Conservation (phyloP, 2,113 vertebrate genomes). For the Callipepla californica region DNA sequence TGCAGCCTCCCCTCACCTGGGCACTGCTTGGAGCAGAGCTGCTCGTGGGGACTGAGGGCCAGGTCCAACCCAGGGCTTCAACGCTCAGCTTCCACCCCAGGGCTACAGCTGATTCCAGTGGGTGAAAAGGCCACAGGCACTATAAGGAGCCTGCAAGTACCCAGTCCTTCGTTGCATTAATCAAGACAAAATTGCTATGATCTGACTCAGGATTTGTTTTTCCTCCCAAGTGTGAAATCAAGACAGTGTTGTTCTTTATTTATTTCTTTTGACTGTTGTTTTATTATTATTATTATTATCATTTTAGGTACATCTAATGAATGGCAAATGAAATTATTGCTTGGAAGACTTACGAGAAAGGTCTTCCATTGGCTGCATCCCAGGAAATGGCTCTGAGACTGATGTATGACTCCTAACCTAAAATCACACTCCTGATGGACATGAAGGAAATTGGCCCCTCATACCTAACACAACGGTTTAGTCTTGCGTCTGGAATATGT, state of each 20-base stretch:
- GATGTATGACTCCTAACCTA: neutral
- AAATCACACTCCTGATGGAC: neutral
- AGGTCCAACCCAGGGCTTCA: neutral
- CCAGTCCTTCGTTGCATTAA: neutral
- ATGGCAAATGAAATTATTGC: neutral
- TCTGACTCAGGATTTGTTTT: neutral
- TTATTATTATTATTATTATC: neutral
- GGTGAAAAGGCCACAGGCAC: neutral
- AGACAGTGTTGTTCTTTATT: neutral
- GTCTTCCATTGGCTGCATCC: neutral
- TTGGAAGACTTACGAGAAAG: neutral
- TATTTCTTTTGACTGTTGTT: neutral
- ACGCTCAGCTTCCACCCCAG: accelerated
- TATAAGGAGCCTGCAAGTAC: neutral
- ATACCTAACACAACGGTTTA: neutral
- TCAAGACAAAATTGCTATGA: neutral
- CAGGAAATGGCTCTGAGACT: neutral
- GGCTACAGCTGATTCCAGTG: neutral
- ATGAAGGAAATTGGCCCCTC: neutral
- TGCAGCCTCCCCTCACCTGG: neutral
- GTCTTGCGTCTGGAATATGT: neutral
- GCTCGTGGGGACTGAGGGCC: neutral
- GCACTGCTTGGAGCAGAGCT: neutral
- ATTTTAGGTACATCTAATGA: neutral
- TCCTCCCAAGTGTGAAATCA: neutral